These are phyloP conservation scores for Limnephilus auricula DNA, from an alignment of 2,888 invertebrate species.

Conservation along the genomic window DNA sequence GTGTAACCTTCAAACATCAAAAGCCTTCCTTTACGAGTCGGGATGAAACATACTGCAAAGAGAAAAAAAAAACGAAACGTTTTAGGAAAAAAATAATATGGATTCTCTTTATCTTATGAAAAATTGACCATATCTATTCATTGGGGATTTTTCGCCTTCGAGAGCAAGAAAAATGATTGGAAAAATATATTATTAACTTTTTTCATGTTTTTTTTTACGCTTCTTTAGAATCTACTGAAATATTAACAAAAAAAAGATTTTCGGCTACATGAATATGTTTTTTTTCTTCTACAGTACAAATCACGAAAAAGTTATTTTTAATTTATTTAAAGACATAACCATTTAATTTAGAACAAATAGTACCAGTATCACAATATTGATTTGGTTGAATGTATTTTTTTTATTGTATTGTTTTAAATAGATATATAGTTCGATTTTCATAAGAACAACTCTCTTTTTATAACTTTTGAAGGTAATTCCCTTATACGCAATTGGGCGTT, in stretches of 20 bases:
- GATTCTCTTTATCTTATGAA: not conserved
- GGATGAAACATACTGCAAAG: not conserved
- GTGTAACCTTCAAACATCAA: conserved; percentile 40
- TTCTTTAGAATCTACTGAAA: not conserved
- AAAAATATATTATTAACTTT: no score
- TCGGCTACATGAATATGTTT: not conserved
- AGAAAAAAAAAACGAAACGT: not conserved
- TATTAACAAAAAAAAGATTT: not conserved
- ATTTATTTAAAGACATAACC: not conserved
- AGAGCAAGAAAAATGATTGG: no score
- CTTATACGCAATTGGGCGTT: no score
- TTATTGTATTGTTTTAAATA: no score
- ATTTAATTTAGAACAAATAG: not conserved
- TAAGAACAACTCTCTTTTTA: no score
- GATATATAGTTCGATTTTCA: no score
- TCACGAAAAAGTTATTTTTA: no score
- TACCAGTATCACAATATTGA: not conserved
- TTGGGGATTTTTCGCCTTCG: no score
- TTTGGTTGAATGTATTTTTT: no score
- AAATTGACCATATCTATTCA: not conserved
- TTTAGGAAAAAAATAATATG: not conserved
- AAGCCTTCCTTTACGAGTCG: conserved; percentile 10
- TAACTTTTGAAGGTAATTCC: no score
- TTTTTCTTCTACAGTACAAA: not conserved
- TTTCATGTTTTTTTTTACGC: no score